phyloP scores from a whole-genome alignment of 2,888 invertebrate species.

The Mythimna ferrago region DNA sequence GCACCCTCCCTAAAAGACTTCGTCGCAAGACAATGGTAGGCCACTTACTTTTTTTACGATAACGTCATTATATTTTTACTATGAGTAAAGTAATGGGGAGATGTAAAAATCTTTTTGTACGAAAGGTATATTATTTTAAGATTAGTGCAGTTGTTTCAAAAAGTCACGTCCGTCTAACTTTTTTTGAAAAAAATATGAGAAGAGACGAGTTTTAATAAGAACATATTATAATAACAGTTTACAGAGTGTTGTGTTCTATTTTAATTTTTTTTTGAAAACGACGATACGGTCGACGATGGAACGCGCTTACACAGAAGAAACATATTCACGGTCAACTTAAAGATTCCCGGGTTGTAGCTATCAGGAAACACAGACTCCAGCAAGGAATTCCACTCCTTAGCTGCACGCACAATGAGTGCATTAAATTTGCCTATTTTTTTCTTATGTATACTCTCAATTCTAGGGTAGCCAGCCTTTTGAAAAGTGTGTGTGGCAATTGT shows the following conservation, averaged over 20 bases:
- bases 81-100: constrained; percentile 52
- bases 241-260: background rate
- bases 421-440: too few species aligned
- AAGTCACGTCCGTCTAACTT: background rate
- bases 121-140: constrained; percentile 46
- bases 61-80: constrained; percentile 55
- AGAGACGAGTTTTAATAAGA: background rate
- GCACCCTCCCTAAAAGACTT: constrained; percentile 38
- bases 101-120: constrained; percentile 52
- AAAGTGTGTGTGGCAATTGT: too few species aligned
- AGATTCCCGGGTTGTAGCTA: too few species aligned
- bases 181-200: background rate
- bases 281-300: too few species aligned
- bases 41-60: constrained; percentile 62
- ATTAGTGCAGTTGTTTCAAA: constrained; percentile 31
- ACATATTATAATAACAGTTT: background rate
- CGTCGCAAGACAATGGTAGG: constrained; percentile 45
- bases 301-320: too few species aligned
- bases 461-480: too few species aligned
- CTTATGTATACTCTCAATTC: too few species aligned
- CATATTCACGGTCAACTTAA: too few species aligned
- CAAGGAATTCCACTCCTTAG: too few species aligned
- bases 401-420: too few species aligned
- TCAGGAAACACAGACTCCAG: too few species aligned
- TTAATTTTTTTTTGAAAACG: too few species aligned